Evolutionary conservation across 2,113 vertebrate species (phyloP).

Genomic region (Chionomys nivalis): DNA sequence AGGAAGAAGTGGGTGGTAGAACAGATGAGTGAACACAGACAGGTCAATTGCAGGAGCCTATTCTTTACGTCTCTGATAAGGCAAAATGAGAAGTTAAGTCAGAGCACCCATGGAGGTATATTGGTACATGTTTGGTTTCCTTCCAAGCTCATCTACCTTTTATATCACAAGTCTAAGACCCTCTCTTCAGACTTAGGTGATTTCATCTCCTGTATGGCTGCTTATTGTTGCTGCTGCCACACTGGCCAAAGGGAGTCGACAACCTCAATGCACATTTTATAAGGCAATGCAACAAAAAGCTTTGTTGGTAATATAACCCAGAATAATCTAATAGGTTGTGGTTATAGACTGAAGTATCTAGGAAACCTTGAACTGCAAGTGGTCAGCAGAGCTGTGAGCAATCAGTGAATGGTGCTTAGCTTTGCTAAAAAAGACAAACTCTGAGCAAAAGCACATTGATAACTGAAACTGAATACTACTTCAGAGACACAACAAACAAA

Average conservation of each 20-base stretch:
- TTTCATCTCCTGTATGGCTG: constrained; percentile 71
- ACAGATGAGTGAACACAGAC: not conserved
- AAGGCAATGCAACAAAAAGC: constrained; percentile 72
- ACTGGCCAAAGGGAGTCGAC: constrained; percentile 59
- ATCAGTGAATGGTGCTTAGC: constrained; percentile 79
- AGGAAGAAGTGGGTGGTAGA: not conserved
- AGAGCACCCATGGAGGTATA: not conserved
- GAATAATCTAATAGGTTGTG: constrained; percentile 70
- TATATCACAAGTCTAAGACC: not conserved
- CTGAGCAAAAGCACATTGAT: constrained; percentile 68
- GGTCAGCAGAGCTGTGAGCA: constrained; percentile 79
- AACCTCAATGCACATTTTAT: constrained; percentile 35
- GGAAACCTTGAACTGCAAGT: constrained; percentile 82
- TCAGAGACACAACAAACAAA: not conserved
- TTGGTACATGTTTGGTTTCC: not conserved
- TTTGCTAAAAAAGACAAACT: constrained; percentile 78
- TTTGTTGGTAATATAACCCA: constrained; percentile 82
- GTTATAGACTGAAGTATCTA: constrained; percentile 82
- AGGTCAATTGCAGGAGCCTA: not conserved
- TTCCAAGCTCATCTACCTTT: not conserved
- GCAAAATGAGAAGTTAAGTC: not conserved
- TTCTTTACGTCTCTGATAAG: not conserved
- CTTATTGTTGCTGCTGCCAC: constrained; percentile 49
- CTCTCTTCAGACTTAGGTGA: not conserved
- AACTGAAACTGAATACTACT: constrained; percentile 78